A percentile compares a stretch with the other conserved stretches of the same genome.
These are phyloP conservation scores for Lithobates pipiens DNA, from an alignment of 2,797 vertebrate species.

Conservation along the genomic window DNA sequence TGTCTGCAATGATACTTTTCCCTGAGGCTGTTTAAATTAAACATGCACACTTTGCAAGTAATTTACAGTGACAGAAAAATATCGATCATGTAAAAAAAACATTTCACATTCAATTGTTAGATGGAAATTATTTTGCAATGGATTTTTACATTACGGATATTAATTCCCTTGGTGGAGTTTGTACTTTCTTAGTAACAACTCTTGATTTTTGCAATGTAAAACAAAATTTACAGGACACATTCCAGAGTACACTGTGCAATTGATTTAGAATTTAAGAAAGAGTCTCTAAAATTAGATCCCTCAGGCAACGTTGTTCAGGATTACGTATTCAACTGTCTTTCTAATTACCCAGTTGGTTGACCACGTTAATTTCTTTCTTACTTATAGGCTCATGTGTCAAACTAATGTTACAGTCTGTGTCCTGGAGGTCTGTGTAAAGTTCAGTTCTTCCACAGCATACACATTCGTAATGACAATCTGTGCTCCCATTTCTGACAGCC, in stretches of 20 bases:
- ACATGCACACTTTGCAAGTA: no score
- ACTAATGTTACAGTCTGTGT: conserved; percentile 14
- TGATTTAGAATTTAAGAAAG: not conserved
- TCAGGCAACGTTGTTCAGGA: not conserved
- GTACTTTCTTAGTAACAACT: not conserved
- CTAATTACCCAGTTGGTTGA: conserved; percentile 47
- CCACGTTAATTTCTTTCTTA: conserved; percentile 42
- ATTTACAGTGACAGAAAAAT: no score
- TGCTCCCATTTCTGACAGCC: conserved; percentile 10
- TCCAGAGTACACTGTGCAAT: not conserved
- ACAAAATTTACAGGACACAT: not conserved
- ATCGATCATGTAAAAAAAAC: no score
- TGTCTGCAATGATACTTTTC: no score
- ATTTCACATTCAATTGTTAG: no score
- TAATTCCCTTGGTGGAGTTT: not conserved
- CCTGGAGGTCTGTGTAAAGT: conserved; percentile 37
- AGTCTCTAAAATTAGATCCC: conserved; percentile 1
- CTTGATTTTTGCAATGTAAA: not conserved
- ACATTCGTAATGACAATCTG: conserved; percentile 26
- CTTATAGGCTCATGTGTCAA: conserved; percentile 38
- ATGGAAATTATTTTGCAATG: not conserved
- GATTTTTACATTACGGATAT: not conserved
- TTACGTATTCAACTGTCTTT: conserved; percentile 11
- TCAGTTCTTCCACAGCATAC: not conserved
- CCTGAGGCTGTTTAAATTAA: no score